A percentile compares a stretch with the other conserved stretches of the same genome.
These are phyloP conservation scores for Hypanus sabinus DNA, from an alignment of 2,113 vertebrate genomes.

Conservation along the genomic window DNA sequence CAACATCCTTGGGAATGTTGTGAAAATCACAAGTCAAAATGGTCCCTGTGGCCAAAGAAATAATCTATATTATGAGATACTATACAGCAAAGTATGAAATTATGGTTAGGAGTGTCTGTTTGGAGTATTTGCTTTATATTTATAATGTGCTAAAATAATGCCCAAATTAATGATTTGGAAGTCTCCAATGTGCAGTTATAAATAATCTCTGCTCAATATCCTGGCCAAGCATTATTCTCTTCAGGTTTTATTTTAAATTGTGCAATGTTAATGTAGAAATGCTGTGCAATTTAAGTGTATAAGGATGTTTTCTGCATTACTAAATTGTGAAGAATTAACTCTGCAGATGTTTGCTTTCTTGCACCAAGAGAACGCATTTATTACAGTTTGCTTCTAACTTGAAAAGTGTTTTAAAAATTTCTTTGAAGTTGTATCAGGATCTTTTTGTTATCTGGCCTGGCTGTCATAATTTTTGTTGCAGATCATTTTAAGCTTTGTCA, in stretches of 20 bases:
- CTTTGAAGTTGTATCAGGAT: not conserved
- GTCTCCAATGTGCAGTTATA: not conserved
- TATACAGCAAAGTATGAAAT: not conserved
- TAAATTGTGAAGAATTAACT: slow-evolving; percentile 25
- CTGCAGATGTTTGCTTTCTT: slow-evolving; percentile 31
- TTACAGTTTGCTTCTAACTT: slow-evolving; percentile 44
- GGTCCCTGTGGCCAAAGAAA: not conserved
- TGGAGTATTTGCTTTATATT: not conserved
- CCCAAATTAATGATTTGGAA: not conserved
- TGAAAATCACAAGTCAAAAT: not conserved
- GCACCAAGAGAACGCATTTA: slow-evolving; percentile 38
- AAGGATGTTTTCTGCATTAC: not conserved
- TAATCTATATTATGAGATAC: not conserved
- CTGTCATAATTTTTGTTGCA: not conserved
- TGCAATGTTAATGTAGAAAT: not conserved
- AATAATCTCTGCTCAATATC: not conserved
- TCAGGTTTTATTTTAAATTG: not conserved
- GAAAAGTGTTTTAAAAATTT: slow-evolving; percentile 37
- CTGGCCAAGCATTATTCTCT: not conserved
- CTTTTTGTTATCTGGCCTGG: not conserved
- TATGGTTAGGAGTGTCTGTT: not conserved
- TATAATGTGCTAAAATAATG: not conserved
- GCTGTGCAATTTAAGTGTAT: not conserved
- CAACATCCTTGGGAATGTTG: not conserved
- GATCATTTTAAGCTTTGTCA: not conserved